Percentiles rank a stretch among this genome's conserved stretches.
These are phyloP conservation scores for Pyxicephalus adspersus DNA, from an alignment of 2,113 vertebrate species.

Conservation along the genomic window DNA sequence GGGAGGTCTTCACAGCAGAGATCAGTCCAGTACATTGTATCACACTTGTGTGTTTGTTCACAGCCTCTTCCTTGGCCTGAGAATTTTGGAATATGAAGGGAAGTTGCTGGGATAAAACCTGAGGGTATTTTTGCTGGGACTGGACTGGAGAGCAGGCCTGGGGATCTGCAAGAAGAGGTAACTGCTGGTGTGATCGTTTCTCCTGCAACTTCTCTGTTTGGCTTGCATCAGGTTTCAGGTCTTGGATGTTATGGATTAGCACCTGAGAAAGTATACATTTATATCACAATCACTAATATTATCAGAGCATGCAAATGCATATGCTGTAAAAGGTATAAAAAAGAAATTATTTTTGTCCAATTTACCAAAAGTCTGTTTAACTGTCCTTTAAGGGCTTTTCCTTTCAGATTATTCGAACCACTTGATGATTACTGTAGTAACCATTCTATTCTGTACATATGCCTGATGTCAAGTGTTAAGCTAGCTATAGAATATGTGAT, in stretches of 20 bases:
- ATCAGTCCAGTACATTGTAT: conserved; percentile 89
- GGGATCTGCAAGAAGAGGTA: conserved; percentile 77
- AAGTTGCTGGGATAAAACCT: conserved; percentile 82
- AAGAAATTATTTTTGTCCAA: too few species aligned
- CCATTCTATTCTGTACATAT: too few species aligned
- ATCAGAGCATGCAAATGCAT: too few species aligned
- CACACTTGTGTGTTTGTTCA: conserved; percentile 91
- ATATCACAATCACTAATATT: background rate
- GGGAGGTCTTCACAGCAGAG: conserved; percentile 78
- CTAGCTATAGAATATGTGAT: too few species aligned
- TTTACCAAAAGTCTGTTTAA: too few species aligned
- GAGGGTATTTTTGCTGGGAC: conserved; percentile 79
- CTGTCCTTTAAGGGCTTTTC: too few species aligned
- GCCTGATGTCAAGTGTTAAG: too few species aligned
- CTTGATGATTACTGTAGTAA: too few species aligned
- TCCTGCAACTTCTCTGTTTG: conserved; percentile 76
- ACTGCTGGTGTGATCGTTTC: conserved; percentile 79
- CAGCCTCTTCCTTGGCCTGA: conserved; percentile 81
- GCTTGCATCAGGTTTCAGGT: conserved; percentile 77
- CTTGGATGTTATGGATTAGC: conserved; percentile 77
- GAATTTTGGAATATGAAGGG: conserved; percentile 83
- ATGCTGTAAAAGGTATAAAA: too few species aligned
- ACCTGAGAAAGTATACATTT: conserved; percentile 72
- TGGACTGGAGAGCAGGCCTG: conserved; percentile 80
- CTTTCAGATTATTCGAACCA: too few species aligned